Conservation (phyloP, 2,797 vertebrate species). For the Thripadectes ignobilis region DNA sequence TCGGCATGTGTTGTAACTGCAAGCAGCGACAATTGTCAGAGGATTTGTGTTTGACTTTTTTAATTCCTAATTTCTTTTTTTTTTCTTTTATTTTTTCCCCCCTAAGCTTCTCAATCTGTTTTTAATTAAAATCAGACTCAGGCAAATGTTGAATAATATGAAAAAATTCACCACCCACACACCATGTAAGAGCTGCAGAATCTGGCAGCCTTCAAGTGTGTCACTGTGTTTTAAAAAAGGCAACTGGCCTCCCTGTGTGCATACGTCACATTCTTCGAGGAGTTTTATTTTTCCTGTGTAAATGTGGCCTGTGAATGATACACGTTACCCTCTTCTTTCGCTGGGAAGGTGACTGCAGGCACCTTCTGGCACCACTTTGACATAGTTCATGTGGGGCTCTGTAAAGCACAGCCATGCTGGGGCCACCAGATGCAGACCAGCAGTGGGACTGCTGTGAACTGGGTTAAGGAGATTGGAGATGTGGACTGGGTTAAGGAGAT, state of each 20-base stretch:
- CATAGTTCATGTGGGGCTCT: neutral
- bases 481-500: neutral
- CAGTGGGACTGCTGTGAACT: neutral
- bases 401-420: neutral
- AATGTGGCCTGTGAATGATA: neutral
- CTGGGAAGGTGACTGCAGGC: neutral
- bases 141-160: constrained; percentile 17
- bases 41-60: constrained; percentile 38
- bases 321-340: constrained; percentile 31
- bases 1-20: constrained; percentile 13
- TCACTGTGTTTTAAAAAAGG: constrained; percentile 50
- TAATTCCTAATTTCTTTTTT: constrained; percentile 24
- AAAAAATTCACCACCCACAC: constrained; percentile 52
- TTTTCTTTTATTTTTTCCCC: neutral
- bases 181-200: constrained; percentile 46
- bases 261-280: constrained; percentile 40
- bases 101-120: constrained; percentile 52
- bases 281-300: neutral
- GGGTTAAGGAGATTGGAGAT: neutral
- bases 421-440: neutral
- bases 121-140: constrained; percentile 67
- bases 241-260: constrained; percentile 38
- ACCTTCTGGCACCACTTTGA: neutral
- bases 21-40: constrained; percentile 5
- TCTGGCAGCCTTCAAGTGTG: constrained; percentile 46